Conservation (phyloP, 2,797 vertebrate species). For the Oophaga sylvatica region DNA sequence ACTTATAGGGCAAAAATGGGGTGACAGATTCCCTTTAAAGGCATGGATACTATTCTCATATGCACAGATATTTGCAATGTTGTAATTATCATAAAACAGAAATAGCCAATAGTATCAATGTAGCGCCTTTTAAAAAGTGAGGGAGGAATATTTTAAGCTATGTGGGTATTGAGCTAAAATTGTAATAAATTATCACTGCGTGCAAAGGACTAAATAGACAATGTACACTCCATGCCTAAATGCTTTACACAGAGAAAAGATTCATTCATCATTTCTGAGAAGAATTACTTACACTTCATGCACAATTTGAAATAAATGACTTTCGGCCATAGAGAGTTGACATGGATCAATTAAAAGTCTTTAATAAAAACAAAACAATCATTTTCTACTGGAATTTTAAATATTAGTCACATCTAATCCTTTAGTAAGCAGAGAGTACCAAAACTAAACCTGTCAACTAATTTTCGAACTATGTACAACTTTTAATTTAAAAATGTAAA, state of each 20-base stretch:
- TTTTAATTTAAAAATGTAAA: constrained; percentile 66
- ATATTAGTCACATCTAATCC: constrained; percentile 27
- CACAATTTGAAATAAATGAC: not conserved
- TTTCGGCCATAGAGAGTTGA: not conserved
- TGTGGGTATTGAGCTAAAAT: no score
- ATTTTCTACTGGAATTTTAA: constrained; percentile 28
- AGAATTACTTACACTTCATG: constrained; percentile 2
- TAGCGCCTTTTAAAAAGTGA: no score
- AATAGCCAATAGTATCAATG: not conserved
- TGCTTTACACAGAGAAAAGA: no score
- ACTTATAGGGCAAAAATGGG: no score
- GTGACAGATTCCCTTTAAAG: not conserved
- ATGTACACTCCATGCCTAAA: not conserved
- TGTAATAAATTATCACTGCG: not conserved
- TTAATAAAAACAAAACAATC: constrained; percentile 17
- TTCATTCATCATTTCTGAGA: not conserved
- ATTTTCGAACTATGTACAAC: constrained; percentile 43
- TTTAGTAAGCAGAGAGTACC: constrained; percentile 48
- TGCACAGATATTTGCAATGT: not conserved
- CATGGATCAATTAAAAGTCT: constrained; percentile 20
- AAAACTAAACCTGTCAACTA: constrained; percentile 22
- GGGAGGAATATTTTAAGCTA: no score
- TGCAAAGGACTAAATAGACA: not conserved
- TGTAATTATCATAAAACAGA: not conserved
- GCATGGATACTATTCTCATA: not conserved